phyloP scores from a whole-genome alignment of 2,888 invertebrate genomes.

The Calameuta filiformis region DNA sequence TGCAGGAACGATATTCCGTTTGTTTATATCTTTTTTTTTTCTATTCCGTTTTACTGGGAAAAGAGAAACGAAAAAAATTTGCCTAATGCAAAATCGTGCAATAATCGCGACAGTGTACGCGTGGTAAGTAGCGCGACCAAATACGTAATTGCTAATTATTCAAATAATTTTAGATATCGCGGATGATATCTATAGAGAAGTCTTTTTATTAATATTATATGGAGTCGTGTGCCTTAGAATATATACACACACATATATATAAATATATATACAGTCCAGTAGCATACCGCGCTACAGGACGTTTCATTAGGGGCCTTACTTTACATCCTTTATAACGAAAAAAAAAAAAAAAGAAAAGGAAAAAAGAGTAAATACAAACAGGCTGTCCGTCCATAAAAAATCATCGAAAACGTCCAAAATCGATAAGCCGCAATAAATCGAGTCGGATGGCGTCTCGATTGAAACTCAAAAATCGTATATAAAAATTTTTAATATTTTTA shows the following conservation, averaged over 20 bases:
- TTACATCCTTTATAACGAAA: not conserved
- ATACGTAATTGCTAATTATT: not conserved
- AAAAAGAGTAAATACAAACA: not conserved
- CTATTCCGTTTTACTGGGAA: not conserved
- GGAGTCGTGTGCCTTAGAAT: not conserved
- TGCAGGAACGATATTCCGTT: not conserved
- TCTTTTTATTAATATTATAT: not conserved
- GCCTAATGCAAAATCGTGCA: not conserved
- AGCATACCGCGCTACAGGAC: not conserved
- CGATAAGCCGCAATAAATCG: not conserved
- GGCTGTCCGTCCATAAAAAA: not conserved
- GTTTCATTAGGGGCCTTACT: not conserved
- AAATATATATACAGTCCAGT: slow-evolving; percentile 22
- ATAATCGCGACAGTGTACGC: not conserved
- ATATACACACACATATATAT: slow-evolving; percentile 14
- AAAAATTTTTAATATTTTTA: not conserved
- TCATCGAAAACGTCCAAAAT: not conserved
- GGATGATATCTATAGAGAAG: not conserved
- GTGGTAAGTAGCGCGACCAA: not conserved
- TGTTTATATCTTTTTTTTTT: slow-evolving; percentile 3
- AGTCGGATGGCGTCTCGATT: not conserved
- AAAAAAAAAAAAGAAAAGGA: not conserved
- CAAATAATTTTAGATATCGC: slow-evolving; percentile 1
- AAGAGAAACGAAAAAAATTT: not conserved
- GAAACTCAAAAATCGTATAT: not conserved